These are phyloP conservation scores for Rhyacophila brunnea DNA, from an alignment of 1,140 invertebrate genomes.

Conservation along the genomic window DNA sequence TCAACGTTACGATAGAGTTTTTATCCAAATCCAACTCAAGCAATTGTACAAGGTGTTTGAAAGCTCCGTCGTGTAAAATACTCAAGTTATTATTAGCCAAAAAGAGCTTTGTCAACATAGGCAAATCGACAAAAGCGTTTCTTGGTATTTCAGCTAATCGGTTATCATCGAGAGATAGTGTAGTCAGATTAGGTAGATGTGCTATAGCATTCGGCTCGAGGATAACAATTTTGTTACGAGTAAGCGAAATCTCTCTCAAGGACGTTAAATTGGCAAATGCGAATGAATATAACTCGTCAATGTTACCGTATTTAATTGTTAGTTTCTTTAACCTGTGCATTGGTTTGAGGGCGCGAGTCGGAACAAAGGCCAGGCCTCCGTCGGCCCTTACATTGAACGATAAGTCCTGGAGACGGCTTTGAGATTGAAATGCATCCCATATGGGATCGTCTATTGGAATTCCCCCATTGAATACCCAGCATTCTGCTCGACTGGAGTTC, in stretches of 20 bases:
- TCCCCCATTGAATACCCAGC: slow-evolving; percentile 65
- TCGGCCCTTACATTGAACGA: slow-evolving; percentile 67
- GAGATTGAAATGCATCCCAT: slow-evolving; percentile 71
- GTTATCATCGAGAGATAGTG: slow-evolving; percentile 70
- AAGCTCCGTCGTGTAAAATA: slow-evolving; percentile 68
- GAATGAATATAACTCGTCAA: slow-evolving; percentile 63
- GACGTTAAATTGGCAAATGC: slow-evolving; percentile 69
- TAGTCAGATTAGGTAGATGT: slow-evolving; percentile 62
- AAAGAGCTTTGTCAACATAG: slow-evolving; percentile 64
- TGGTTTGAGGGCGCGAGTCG: slow-evolving; percentile 63
- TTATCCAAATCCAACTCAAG: slow-evolving; percentile 67
- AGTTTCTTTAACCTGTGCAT: slow-evolving; percentile 65
- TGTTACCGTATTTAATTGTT: slow-evolving; percentile 67
- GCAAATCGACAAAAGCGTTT: slow-evolving; percentile 70
- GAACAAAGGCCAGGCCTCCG: slow-evolving; percentile 65
- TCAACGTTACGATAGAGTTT: slow-evolving; percentile 68
- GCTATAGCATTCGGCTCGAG: slow-evolving; percentile 67
- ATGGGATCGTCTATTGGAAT: slow-evolving; percentile 62
- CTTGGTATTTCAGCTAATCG: slow-evolving; percentile 67
- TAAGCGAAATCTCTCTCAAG: slow-evolving; percentile 66
- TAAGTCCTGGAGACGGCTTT: slow-evolving; percentile 64
- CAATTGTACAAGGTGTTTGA: slow-evolving; percentile 63
- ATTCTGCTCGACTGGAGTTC: slow-evolving; percentile 55
- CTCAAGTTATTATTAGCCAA: slow-evolving; percentile 72
- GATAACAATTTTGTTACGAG: slow-evolving; percentile 64